phyloP scores from a whole-genome alignment of 2,113 vertebrate genomes.

The Brevimyrus niger region DNA sequence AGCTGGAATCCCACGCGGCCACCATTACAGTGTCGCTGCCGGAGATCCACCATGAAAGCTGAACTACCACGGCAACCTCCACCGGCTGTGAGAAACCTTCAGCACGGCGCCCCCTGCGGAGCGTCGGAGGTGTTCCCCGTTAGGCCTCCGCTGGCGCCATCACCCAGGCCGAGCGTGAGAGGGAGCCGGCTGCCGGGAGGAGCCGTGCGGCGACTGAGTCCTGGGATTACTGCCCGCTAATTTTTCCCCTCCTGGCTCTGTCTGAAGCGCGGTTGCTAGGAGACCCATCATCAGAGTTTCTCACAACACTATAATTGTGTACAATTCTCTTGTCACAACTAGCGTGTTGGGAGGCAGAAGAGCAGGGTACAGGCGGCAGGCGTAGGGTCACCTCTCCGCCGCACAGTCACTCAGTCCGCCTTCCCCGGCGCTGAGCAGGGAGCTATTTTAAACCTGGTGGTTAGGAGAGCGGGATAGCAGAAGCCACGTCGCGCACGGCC shows the following conservation, averaged over 20 bases:
- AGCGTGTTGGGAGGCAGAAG: slow-evolving; percentile 36
- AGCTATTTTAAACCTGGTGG: neutral
- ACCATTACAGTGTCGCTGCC: neutral
- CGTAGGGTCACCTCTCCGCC: neutral
- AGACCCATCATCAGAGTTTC: slow-evolving; percentile 50
- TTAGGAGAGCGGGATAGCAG: neutral
- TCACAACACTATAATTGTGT: slow-evolving; percentile 61
- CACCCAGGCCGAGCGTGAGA: neutral
- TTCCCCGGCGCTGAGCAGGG: neutral
- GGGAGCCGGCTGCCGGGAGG: neutral
- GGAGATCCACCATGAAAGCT: neutral
- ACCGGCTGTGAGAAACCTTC: neutral
- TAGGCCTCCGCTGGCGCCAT: neutral
- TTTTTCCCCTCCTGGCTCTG: slow-evolving; percentile 49
- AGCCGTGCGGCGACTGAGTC: neutral
- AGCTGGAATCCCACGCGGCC: neutral
- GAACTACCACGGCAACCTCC: neutral
- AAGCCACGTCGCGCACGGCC: neutral
- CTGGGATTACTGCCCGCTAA: slow-evolving; percentile 37
- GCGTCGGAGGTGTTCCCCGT: neutral
- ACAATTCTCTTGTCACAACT: slow-evolving; percentile 54
- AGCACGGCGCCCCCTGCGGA: neutral
- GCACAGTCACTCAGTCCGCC: neutral
- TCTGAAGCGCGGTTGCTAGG: slow-evolving; percentile 65
- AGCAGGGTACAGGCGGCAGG: neutral